Evolutionary conservation across 1,140 invertebrate genomes (phyloP).

Genomic region (Oncopodura yosiiana): DNA sequence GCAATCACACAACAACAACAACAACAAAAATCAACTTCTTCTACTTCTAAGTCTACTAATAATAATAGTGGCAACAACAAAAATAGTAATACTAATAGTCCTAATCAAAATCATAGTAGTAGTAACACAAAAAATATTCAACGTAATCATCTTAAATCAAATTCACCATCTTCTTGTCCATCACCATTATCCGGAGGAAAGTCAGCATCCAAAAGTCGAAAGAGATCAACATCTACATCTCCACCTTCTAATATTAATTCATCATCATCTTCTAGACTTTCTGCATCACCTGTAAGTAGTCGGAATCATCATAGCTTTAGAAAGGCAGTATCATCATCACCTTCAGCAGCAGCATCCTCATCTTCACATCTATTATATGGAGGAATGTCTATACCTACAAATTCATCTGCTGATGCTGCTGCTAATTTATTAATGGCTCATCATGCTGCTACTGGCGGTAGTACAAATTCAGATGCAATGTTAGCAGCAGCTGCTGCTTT

Average conservation of each 20-base stretch:
- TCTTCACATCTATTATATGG: too few species aligned
- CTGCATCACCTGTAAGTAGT: too few species aligned
- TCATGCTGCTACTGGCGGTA: too few species aligned
- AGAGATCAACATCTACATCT: not conserved
- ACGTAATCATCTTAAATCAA: too few species aligned
- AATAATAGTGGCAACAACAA: constrained; percentile 8
- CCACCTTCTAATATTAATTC: not conserved
- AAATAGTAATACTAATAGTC: constrained; percentile 6
- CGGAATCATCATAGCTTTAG: not conserved
- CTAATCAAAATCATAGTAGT: too few species aligned
- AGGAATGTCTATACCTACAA: too few species aligned
- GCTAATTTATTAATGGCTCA: too few species aligned
- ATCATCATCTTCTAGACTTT: too few species aligned
- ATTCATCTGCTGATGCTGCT: too few species aligned
- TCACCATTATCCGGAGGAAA: not conserved
- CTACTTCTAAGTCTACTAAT: not conserved
- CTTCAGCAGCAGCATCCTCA: not conserved
- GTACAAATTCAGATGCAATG: constrained; percentile 2
- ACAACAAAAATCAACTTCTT: not conserved
- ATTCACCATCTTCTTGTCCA: too few species aligned
- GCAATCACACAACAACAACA: constrained; percentile 10
- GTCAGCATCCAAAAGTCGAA: not conserved
- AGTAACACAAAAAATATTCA: constrained; percentile 6
- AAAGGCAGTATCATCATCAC: not conserved
- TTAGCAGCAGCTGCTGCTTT: constrained; percentile 17